phyloP scores from a whole-genome alignment of 1,140 invertebrate species.

The Drosophila athabasca region DNA sequence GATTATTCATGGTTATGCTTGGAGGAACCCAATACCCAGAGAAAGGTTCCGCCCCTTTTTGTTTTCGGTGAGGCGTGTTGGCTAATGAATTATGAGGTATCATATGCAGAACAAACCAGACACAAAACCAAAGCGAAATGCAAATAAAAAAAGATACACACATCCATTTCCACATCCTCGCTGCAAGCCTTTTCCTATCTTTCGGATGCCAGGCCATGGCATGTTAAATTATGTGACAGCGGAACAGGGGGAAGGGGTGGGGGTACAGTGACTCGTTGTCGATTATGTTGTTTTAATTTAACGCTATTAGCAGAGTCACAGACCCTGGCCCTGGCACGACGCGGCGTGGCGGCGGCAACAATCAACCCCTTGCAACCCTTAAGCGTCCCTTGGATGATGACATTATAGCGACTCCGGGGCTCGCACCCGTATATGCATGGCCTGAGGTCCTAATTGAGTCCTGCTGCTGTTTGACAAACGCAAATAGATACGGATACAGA shows the following conservation, averaged over 20 bases:
- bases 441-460: constrained; percentile 70
- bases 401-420: constrained; percentile 25
- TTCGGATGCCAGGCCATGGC: background rate
- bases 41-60: constrained; percentile 16
- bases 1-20: constrained; percentile 42
- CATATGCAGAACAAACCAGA: constrained; percentile 17
- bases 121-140: constrained; percentile 73
- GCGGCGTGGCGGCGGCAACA: constrained; percentile 2
- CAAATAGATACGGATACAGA: constrained; percentile 57
- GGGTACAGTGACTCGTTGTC: constrained; percentile 59
- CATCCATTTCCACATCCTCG: background rate
- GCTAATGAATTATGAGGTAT: constrained; percentile 66
- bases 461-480: constrained; percentile 75
- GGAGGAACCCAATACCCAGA: background rate
- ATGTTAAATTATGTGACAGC: constrained; percentile 67
- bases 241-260: background rate
- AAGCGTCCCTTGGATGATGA: constrained; percentile 36
- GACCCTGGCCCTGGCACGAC: constrained; percentile 19
- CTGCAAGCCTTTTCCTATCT: constrained; percentile 51
- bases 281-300: constrained; percentile 83
- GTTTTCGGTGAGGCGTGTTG: constrained; percentile 59
- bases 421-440: constrained; percentile 27
- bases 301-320: constrained; percentile 69
- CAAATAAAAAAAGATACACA: constrained; percentile 62
- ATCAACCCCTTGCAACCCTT: constrained; percentile 42